Conservation (phyloP, 2,113 vertebrate genomes). For the Ptyas mucosa region DNA sequence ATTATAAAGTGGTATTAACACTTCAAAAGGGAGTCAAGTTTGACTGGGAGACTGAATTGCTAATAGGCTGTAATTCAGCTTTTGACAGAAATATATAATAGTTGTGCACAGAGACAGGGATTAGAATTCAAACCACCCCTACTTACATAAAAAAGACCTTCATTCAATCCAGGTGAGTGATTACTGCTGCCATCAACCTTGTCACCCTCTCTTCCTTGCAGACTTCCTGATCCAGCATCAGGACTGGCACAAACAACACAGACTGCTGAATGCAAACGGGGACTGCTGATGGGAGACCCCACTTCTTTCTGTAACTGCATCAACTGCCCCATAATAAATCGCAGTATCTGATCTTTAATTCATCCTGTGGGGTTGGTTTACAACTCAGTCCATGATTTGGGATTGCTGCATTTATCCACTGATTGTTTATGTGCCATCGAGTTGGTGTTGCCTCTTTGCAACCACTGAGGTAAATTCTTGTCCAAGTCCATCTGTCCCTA, state of each 20-base stretch:
- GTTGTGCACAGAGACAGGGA: not conserved
- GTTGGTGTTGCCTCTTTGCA: not conserved
- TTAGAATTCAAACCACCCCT: not conserved
- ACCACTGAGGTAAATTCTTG: not conserved
- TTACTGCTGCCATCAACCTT: not conserved
- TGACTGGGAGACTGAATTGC: not conserved
- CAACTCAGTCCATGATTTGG: slow-evolving; percentile 36
- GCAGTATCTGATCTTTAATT: slow-evolving; percentile 1
- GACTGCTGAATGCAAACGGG: not conserved
- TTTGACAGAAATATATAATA: not conserved
- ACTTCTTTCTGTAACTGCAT: not conserved
- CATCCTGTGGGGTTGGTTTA: slow-evolving; percentile 35
- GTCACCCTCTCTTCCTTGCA: not conserved
- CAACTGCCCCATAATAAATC: not conserved
- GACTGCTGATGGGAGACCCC: not conserved
- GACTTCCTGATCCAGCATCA: not conserved
- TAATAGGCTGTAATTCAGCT: not conserved
- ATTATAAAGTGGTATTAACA: no score
- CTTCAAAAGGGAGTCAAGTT: not conserved
- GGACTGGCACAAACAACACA: not conserved
- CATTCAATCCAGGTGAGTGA: not conserved
- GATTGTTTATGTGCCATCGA: not conserved
- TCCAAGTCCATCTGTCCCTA: not conserved
- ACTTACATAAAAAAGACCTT: not conserved
- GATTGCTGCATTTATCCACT: not conserved